Base-by-base conservation (phyloP, 1,140 invertebrate genomes). In the Drosophila virilis region DNA sequence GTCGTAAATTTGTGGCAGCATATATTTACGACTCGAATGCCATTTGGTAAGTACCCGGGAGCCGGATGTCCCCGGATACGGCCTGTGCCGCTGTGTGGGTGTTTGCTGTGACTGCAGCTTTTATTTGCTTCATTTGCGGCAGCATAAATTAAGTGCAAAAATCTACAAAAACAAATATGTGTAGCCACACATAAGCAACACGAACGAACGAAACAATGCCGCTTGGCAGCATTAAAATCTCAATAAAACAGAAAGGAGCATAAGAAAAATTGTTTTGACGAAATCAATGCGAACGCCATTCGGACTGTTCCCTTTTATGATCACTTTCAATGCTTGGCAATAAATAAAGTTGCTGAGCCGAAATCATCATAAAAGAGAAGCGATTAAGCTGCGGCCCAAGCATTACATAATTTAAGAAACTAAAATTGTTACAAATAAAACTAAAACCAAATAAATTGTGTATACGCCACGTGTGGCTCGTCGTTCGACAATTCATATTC, bases 111-210 rank as follows among this genome's bases (percentile, higher is more conserved):
- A 72, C 62, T 76, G 73, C 78, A 68, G 79, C 43, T 74, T 82
- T 84, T 82, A 77, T 86, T 71, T 72, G 83, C 76, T 71, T 89
- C 73, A 89, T 88, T 86, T 86, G 79, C 67, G 83, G 79, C 66
- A 67, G 62, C 83, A 86, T 86, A 83, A 83, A 88, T 88, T 88
- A 83, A 88, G 83, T 88, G 83, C 79, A 74, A 89, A 83, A 74
- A 67, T 67, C 72, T 50, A 73, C 76, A 76, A 62, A 58, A 79
- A 66, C 78, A 82, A 76, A 86, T 67, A 74, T 43, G 40, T 42
- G 12, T 42, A 46, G 8, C 48, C 22, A 38, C n/a, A 45, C 28
- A 67, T 55, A 80, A 72, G 73, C 71, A 72, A 57, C 57, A 60
- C 42, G 48, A 17, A 3, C 22, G 48, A 42, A 51, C 45, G 32